Conservation (phyloP, 2,888 invertebrate genomes). For the Auanema sp. region DNA sequence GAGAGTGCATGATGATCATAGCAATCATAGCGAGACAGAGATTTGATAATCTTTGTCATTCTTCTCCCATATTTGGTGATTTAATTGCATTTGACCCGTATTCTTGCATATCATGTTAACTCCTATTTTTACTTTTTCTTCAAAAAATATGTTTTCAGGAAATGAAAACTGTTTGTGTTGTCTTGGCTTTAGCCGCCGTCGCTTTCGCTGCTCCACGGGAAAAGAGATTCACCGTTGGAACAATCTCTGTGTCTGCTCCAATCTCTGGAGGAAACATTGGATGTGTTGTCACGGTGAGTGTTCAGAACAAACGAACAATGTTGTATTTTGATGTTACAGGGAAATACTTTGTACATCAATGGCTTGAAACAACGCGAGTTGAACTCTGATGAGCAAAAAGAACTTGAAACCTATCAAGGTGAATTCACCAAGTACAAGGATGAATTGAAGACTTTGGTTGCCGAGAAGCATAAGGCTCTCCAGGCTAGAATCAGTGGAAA, state of each 20-base stretch:
- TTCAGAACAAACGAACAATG: not conserved
- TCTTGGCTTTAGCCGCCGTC: constrained; percentile 21
- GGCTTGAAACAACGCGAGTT: constrained; percentile 53
- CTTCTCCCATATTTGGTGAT: too few relatives aligned
- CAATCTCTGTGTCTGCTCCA: constrained; percentile 47
- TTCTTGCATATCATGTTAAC: too few relatives aligned
- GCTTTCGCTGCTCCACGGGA: constrained; percentile 39
- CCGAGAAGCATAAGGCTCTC: constrained; percentile 22
- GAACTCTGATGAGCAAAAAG: constrained; percentile 45
- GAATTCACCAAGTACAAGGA: constrained; percentile 49
- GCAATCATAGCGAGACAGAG: too few relatives aligned
- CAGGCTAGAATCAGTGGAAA: constrained; percentile 16
- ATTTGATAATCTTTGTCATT: too few relatives aligned
- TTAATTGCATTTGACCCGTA: too few relatives aligned
- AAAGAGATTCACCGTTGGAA: constrained; percentile 52
- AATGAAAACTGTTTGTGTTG: constrained; percentile 26
- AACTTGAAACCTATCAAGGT: constrained; percentile 41
- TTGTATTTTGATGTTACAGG: constrained; percentile 22
- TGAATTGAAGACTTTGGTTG: constrained; percentile 23
- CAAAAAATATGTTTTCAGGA: not conserved
- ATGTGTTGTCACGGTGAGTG: constrained; percentile 58
- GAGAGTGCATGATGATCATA: too few relatives aligned
- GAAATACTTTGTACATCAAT: constrained; percentile 56
- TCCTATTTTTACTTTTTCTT: too few relatives aligned
- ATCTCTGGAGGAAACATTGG: constrained; percentile 56